These are phyloP conservation scores for Dasypus novemcinctus DNA, from an alignment of 2,113 vertebrate species.

Conservation along the genomic window DNA sequence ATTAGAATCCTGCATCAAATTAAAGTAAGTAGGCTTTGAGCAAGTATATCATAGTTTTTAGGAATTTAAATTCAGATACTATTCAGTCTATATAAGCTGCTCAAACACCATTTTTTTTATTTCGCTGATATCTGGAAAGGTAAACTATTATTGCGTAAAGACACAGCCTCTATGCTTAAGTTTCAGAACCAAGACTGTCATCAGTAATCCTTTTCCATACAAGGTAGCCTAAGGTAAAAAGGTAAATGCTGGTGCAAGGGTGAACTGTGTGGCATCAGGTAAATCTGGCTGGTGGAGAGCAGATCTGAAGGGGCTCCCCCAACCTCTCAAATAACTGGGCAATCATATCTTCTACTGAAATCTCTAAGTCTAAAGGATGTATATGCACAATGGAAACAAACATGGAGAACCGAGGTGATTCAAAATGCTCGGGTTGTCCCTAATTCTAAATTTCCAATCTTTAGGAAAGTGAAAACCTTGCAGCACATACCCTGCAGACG, in stretches of 20 bases:
- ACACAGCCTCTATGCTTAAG: background rate
- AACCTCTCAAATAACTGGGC: background rate
- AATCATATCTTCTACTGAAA: background rate
- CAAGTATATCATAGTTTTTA: background rate
- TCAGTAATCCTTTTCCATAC: background rate
- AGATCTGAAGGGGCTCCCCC: background rate
- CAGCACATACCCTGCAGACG: background rate
- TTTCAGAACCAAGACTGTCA: background rate
- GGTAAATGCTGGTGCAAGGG: background rate
- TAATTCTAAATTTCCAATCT: background rate
- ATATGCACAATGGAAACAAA: background rate
- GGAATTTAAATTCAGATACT: slow-evolving; percentile 43
- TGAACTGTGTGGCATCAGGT: background rate
- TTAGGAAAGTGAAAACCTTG: background rate
- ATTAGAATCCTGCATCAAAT: slow-evolving; percentile 43
- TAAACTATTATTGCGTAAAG: background rate
- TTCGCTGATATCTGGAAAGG: background rate
- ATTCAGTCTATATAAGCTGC: background rate
- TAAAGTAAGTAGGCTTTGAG: background rate
- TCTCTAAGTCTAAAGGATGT: background rate
- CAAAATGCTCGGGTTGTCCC: background rate
- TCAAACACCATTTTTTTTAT: background rate
- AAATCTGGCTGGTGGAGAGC: background rate
- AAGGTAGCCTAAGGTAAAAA: background rate
- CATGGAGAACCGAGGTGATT: background rate